Evolutionary conservation across 2,113 vertebrate genomes (phyloP).

Genomic region (Carassius auratus): DNA sequence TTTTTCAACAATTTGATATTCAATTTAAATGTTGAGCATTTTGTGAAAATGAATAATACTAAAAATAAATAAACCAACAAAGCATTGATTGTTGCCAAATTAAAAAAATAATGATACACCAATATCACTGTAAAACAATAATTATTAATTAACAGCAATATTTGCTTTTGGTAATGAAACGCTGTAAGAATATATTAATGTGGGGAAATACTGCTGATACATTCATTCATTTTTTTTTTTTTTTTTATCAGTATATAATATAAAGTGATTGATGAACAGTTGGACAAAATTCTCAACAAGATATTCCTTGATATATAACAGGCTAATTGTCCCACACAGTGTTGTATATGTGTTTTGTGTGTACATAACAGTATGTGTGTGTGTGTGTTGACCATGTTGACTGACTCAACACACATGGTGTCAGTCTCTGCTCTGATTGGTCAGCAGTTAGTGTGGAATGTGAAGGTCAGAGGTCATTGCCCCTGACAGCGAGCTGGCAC

Average conservation of each 20-base stretch:
- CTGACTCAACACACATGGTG: slow-evolving; percentile 20
- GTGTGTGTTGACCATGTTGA: neutral
- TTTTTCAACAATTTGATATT: neutral
- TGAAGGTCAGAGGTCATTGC: slow-evolving; percentile 9
- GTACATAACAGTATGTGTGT: neutral
- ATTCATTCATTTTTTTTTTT: too few species aligned
- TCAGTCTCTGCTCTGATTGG: slow-evolving; percentile 21
- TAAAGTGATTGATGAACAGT: too few species aligned
- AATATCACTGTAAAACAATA: too few species aligned
- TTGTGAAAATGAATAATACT: neutral
- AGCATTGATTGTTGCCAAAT: neutral
- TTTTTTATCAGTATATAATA: too few species aligned
- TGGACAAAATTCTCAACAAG: too few species aligned
- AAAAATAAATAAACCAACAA: neutral
- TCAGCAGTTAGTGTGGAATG: slow-evolving; percentile 18
- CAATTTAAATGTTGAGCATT: neutral
- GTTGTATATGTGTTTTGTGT: neutral
- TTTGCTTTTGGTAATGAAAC: too few species aligned
- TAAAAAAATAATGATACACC: too few species aligned
- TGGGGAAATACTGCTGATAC: too few species aligned
- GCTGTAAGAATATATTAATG: too few species aligned
- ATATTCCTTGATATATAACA: too few species aligned
- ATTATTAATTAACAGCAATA: too few species aligned
- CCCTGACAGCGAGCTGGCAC: slow-evolving; percentile 15
- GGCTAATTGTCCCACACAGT: too few species aligned